phyloP scores from a whole-genome alignment of 2,797 vertebrate genomes.

The Myripristis murdjan region DNA sequence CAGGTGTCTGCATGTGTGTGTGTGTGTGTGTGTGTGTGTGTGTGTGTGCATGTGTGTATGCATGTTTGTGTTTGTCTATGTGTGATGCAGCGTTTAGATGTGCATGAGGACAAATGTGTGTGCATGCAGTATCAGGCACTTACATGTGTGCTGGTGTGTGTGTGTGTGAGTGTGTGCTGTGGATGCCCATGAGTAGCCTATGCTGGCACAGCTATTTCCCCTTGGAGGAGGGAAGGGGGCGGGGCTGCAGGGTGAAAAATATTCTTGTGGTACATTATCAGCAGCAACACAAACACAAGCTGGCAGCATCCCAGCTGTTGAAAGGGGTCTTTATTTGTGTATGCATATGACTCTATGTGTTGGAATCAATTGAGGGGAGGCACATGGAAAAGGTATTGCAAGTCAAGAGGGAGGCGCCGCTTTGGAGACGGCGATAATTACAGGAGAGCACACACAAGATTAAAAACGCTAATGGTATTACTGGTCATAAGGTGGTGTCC shows the following conservation, averaged over 20 bases:
- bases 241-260: slow-evolving; percentile 41
- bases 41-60: slow-evolving; percentile 1
- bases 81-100: slow-evolving; percentile 3
- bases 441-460: slow-evolving; percentile 64
- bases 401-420: slow-evolving; percentile 54
- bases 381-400: slow-evolving; percentile 52
- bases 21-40: slow-evolving; percentile 13
- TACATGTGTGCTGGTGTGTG: background rate
- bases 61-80: background rate
- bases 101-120: background rate
- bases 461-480: slow-evolving; percentile 73
- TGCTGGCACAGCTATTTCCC: slow-evolving; percentile 59
- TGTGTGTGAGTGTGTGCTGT: background rate
- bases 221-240: slow-evolving; percentile 26
- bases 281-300: slow-evolving; percentile 74
- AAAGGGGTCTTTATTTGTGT: slow-evolving; percentile 66
- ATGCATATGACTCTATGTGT: slow-evolving; percentile 42
- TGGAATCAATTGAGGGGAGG: slow-evolving; percentile 57
- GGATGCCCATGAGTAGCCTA: slow-evolving; percentile 17
- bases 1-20: slow-evolving; percentile 27
- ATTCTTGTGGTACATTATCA: slow-evolving; percentile 72
- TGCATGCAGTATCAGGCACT: slow-evolving; percentile 32
- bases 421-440: slow-evolving; percentile 75
- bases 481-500: slow-evolving; percentile 69
- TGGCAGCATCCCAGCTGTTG: slow-evolving; percentile 75